phyloP scores from a whole-genome alignment of 2,113 vertebrate genomes.

The Rhinoderma darwinii region DNA sequence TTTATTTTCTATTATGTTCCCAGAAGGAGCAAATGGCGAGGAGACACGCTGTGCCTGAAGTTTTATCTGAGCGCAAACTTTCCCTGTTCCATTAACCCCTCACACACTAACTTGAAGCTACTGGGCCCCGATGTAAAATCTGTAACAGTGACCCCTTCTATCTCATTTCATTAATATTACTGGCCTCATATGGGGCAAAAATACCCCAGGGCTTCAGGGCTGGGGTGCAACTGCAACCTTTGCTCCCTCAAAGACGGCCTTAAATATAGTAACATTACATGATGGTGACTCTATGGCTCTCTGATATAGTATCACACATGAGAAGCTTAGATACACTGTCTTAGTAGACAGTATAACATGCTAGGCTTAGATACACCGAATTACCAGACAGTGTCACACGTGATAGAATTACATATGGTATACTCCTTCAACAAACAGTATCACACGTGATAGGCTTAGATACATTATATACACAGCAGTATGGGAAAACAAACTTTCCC shows the following conservation, averaged over 20 bases:
- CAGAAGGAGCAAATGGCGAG: background rate
- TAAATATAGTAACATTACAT: no score
- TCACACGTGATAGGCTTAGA: background rate
- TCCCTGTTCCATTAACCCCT: background rate
- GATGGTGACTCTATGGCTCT: background rate
- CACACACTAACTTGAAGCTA: no score
- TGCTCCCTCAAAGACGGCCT: no score
- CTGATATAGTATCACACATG: background rate
- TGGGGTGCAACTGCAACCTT: no score
- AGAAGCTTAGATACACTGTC: background rate
- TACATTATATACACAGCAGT: background rate
- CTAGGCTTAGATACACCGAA: background rate
- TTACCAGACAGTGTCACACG: background rate
- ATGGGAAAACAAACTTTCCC: background rate
- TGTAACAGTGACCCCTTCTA: background rate
- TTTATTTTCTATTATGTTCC: slow-evolving; percentile 9
- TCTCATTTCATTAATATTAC: no score
- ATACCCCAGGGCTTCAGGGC: no score
- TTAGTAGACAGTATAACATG: background rate
- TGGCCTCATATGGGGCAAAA: no score
- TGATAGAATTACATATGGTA: background rate
- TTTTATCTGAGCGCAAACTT: background rate
- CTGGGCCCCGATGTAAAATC: background rate
- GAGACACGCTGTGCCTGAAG: background rate
- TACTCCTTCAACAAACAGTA: background rate